Evolutionary conservation across 2,797 vertebrate genomes (phyloP), one percentile per base, ranked within the genome.

Genomic region (Glyptemys insculpta): DNA sequence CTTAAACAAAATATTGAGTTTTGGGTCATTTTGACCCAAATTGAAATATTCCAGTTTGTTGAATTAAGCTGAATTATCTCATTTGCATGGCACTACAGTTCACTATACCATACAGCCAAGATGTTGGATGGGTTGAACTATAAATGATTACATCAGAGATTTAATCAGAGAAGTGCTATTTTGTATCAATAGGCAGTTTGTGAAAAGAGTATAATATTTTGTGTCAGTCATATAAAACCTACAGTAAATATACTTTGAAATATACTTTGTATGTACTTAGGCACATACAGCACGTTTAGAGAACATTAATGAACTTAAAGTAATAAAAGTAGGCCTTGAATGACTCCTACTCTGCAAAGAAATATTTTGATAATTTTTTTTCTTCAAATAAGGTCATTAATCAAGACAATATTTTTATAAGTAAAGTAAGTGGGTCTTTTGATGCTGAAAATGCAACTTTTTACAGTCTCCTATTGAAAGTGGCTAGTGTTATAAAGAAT

Each of bases 321-420:
- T 88, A 37, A 65, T 76, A 65, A 15, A 5, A 79, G 23, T 37
- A 84, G 9, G 1, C 9, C 52, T 85, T 47, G 68, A 83, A 53
- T 27, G 21, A 59, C 72, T 90, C 37, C 5, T 93, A 96, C 82
- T 57, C 12, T 52, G 19, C 3, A 56, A 68, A 44, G 29, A 86
- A 96, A 90, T 90, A 82, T 81, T 56, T 14, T 87, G 72, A 91
- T 91, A 25, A 85, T 81, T 83, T 94, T 87, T 95, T 95, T 23
- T 74, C 16, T 92, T 94, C 57, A 92, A 83, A 93, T 31, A 79
- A 91, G 68, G 0, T 31, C 9, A 88, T 91, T 95, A 83, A 94
- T 96, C 34, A 95, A 92, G 59, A 90, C 31, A 5, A 19, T 9
- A 10, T 76, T 90, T 91, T 74, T 76, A 81, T 19, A n/a, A 8